Percentiles rank a stretch among this genome's conserved stretches.
Conservation (phyloP, 2,888 invertebrate genomes). For the Argyra leucocephala region DNA sequence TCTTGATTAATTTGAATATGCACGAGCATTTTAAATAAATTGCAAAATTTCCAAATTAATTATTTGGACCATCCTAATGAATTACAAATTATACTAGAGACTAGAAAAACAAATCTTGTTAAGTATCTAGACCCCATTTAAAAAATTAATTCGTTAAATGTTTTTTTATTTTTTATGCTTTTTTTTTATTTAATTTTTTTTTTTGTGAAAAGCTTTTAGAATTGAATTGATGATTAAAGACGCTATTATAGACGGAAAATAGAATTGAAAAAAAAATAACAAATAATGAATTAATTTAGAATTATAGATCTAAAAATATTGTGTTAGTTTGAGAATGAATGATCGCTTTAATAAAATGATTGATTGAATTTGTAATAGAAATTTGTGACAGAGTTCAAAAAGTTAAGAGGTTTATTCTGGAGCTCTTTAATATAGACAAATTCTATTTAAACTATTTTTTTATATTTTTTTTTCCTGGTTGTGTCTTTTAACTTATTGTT, state of each 20-base stretch:
- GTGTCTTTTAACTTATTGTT: no score
- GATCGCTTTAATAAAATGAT: neutral
- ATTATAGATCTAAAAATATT: neutral
- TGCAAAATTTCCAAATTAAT: no score
- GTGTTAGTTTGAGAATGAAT: neutral
- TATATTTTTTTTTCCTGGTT: no score
- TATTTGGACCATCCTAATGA: no score
- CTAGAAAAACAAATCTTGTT: neutral
- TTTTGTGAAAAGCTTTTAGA: neutral
- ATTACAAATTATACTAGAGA: no score
- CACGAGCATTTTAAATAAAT: no score
- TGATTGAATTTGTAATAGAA: neutral
- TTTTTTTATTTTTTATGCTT: neutral
- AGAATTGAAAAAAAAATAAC: neutral
- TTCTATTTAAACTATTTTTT: neutral
- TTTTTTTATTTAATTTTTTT: no score
- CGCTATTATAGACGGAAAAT: neutral
- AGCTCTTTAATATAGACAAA: neutral
- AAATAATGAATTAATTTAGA: neutral
- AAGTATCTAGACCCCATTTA: neutral
- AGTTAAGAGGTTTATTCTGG: neutral
- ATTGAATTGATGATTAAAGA: neutral
- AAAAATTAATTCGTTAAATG: neutral
- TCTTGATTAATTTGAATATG: no score
- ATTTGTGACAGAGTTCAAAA: neutral